Base-by-base conservation (phyloP, 2,888 invertebrate species). In the Loripinus fragilis region DNA sequence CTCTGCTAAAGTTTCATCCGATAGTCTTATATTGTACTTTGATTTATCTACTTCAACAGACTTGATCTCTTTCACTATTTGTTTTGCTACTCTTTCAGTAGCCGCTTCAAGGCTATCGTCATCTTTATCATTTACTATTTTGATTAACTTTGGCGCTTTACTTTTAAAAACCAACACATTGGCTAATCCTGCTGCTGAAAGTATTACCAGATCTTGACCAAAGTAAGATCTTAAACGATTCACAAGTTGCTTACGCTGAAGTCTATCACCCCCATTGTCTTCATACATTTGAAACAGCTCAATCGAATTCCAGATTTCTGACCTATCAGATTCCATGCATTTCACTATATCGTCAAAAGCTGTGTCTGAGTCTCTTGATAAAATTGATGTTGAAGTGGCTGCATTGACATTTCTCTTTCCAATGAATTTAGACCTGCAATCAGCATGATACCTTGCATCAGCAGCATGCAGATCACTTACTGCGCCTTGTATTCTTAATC, bases 401-500 rank as follows among this genome's bases (percentile, higher is more conserved):
- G 42, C 42, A 42, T 12, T 42, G 42, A 42, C 15, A 42, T 42
- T 42, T 42, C 15, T 42, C 15, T 15, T 42, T 83, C 80, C n/a
- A n/a, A n/a, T n/a, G n/a, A n/a, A n/a, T n/a, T n/a, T n/a, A n/a
- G n/a, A 10, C 15, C 41, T 7, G 15, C 41, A 41, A 41, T 41
- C 41, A 41, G 7, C 41, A 41, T 41, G 41, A 15, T 41, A 41
- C 8, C 41, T 7, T 41, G 41, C 41, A 15, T 41, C 41, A 20
- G 76, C 80, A 50, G 83, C 83, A 81, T 81, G 83, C 3, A 80
- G 55, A 52, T 78, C 81, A 50, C 83, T 83, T 0, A 83, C 60
- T 48, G 80, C 78, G 30, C 80, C 80, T 25, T 23, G 20, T 7
- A 80, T 35, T 8, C 80, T 38, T 8, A 50, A 10, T 12, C 42